Base-by-base conservation (phyloP, 2,888 invertebrate genomes). In the Hylaea fasciaria region DNA sequence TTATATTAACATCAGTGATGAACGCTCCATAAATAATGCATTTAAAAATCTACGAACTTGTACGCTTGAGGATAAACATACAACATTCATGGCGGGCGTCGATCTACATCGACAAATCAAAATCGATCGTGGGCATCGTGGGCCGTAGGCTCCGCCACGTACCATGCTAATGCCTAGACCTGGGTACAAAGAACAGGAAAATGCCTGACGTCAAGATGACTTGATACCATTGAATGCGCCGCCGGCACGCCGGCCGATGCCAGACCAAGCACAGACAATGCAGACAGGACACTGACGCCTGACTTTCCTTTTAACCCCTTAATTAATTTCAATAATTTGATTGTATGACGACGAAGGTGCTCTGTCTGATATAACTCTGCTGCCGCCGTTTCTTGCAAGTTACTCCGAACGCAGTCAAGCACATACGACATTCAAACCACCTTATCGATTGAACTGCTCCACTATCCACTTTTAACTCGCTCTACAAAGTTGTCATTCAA, bases 171-270 rank as follows among this genome's bases (percentile, higher is more conserved):
- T 83, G 71, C 61, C 69, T 73, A 69, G 66, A 72, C 67, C 68
- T 65, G 75, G 72, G 39, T 53, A 73, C 84, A 85, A 86, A 81
- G 85, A 83, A 81, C 86, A 88, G 88, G 88, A 88, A 87, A 88
- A 88, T 80, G 77, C 40, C 68, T 80, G 81, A 81, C 82, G 82
- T 79, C 80, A 77, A 77, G 73, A 78, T 75, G 37, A 37, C n/a
- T 10, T 37, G 37, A 58, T 56, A 76, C 77, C 70, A 79, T 80
- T 77, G 72, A 80, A 80, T 80, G 65, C 73, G 47, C 68, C 39
- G n/a, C n/a, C n/a, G n/a, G n/a, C 79, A 65, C 73, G 48, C 68
- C 40, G 46, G 54, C 52, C 61, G 57, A 37, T 57, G 67, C 65
- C 71, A 76, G 72, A 72, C 73, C 53, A 45, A 48, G 45, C 17